Percentiles rank a stretch among this genome's conserved stretches.
Conservation (phyloP, 2,888 invertebrate genomes). For the Apodemia zela region DNA sequence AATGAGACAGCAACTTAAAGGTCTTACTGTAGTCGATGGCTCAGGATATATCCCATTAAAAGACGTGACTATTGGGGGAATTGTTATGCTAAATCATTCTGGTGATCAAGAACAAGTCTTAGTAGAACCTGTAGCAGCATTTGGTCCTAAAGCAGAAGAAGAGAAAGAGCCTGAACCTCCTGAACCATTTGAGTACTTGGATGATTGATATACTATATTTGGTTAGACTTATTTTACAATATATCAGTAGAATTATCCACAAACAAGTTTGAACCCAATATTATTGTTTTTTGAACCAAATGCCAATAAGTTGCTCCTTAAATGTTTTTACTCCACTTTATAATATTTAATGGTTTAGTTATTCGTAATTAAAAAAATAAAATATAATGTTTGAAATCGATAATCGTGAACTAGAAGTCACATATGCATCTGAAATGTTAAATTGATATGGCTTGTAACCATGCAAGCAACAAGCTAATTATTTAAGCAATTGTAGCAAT, state of each 20-base stretch:
- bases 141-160: conserved; percentile 94
- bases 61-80: conserved; percentile 96
- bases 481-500: too few relatives aligned
- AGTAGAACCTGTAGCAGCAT: conserved; percentile 95
- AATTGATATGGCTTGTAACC: too few relatives aligned
- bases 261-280: conserved; percentile 32
- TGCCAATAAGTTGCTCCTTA: too few relatives aligned
- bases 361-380: too few relatives aligned
- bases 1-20: conserved; percentile 93
- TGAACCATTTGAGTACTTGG: conserved; percentile 97
- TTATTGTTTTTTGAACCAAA: too few relatives aligned
- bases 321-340: too few relatives aligned
- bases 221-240: conserved; percentile 39
- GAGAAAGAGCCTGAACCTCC: conserved; percentile 98
- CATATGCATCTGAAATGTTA: too few relatives aligned
- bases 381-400: too few relatives aligned
- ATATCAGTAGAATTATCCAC: conserved; percentile 45
- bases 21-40: conserved; percentile 89
- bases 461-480: too few relatives aligned
- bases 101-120: conserved; percentile 91
- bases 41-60: conserved; percentile 92
- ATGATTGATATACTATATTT: conserved; percentile 81
- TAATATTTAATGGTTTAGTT: too few relatives aligned
- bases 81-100: conserved; percentile 94
- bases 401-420: too few relatives aligned